A percentile compares a stretch with the other conserved stretches of the same genome.
Evolutionary conservation across 92 coral and sea anemone genomes (phyloP).

Genomic region (Porites evermanni): DNA sequence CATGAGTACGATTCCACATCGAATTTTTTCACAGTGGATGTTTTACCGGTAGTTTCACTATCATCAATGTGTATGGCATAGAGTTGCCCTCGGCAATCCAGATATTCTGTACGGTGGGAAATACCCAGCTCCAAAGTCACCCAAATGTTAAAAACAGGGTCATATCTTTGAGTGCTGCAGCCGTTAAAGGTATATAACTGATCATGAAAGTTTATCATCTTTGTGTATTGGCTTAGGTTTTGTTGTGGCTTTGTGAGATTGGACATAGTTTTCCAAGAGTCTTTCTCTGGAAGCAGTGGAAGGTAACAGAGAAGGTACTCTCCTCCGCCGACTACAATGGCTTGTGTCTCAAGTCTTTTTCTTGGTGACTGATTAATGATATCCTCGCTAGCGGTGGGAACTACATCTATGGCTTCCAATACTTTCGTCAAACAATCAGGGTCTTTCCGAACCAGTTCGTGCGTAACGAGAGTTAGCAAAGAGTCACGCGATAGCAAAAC

Average conservation of each 20-base stretch:
- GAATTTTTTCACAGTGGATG: neutral
- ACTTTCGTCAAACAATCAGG: neutral
- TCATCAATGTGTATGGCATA: neutral
- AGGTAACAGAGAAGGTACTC: slow-evolving; percentile 20
- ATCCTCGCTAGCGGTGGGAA: neutral
- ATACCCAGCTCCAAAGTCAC: neutral
- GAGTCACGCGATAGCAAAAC: slow-evolving; percentile 11
- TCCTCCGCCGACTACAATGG: slow-evolving; percentile 29
- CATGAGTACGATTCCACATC: neutral
- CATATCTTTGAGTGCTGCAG: neutral
- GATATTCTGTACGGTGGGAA: neutral
- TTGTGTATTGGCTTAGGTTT: neutral
- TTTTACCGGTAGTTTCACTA: too few species aligned
- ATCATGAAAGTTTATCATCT: neutral
- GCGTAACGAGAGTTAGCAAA: slow-evolving; percentile 20
- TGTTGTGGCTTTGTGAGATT: neutral
- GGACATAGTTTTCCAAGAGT: slow-evolving; percentile 16
- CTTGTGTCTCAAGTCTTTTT: slow-evolving; percentile 1
- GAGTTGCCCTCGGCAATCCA: slow-evolving; percentile 1
- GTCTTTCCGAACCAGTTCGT: neutral
- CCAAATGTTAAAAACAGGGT: slow-evolving; percentile 17
- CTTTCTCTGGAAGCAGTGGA: slow-evolving; percentile 2
- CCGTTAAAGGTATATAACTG: neutral
- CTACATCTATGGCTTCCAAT: neutral
- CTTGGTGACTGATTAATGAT: neutral